A percentile compares a stretch with the other conserved stretches of the same genome.
Conservation (phyloP, 37 sponge, comb jelly and placozoan species). For the Lycopodina hypogea region DNA sequence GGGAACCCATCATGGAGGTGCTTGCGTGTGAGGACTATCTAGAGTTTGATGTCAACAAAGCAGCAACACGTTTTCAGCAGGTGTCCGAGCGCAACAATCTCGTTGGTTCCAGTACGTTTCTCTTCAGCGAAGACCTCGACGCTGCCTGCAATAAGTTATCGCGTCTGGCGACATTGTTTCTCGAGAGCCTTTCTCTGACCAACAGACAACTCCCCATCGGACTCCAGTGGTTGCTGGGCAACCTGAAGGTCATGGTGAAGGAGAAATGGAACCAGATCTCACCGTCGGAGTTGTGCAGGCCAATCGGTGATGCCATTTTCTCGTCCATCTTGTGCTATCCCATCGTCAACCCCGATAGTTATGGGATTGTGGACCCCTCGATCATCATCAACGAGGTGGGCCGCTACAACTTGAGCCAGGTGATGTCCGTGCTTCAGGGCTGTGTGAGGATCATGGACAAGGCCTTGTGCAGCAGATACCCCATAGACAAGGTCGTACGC, state of each 20-base stretch:
- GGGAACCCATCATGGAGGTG: slow-evolving; percentile 25
- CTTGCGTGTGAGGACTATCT: slow-evolving; percentile 28
- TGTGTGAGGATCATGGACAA: slow-evolving; percentile 51
- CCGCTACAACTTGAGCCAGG: slow-evolving; percentile 52
- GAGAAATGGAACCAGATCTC: slow-evolving; percentile 50
- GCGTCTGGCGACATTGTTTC: slow-evolving; percentile 13
- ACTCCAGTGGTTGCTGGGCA: slow-evolving; percentile 45
- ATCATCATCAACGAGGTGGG: slow-evolving; percentile 24
- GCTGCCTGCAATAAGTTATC: slow-evolving; percentile 22
- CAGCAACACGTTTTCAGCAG: slow-evolving; percentile 25
- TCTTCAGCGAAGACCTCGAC: slow-evolving; percentile 45
- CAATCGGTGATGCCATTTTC: slow-evolving; percentile 37
- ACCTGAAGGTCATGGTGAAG: slow-evolving; percentile 16
- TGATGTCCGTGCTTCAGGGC: slow-evolving; percentile 40
- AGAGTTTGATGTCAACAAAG: slow-evolving; percentile 59
- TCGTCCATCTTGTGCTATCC: slow-evolving; percentile 51
- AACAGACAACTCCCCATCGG: slow-evolving; percentile 24
- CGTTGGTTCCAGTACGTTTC: slow-evolving; percentile 12
- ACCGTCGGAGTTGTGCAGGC: slow-evolving; percentile 17
- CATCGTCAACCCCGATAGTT: slow-evolving; percentile 65
- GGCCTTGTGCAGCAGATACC: slow-evolving; percentile 12
- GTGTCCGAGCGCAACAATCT: background rate
- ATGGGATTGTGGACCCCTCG: slow-evolving; percentile 31
- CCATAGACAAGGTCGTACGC: slow-evolving; percentile 44
- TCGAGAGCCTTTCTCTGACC: background rate